phyloP scores from a whole-genome alignment of 2,113 vertebrate genomes.

The Salvelinus alpinus region DNA sequence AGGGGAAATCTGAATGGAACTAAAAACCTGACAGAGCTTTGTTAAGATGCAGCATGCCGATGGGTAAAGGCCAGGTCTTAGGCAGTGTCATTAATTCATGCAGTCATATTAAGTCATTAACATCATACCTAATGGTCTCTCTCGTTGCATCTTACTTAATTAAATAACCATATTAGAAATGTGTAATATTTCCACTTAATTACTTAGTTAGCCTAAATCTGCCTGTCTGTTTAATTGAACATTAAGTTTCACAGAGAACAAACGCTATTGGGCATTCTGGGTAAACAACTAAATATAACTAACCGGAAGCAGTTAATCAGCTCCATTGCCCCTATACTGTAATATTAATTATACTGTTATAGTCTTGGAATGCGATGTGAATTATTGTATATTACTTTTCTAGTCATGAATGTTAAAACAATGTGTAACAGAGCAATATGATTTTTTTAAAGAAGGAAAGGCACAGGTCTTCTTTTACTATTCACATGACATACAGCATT shows the following conservation, averaged over 20 bases:
- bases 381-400: no score
- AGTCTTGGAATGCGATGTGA: background rate
- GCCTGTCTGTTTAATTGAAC: constrained; percentile 7
- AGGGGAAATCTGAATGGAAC: constrained; percentile 10
- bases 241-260: background rate
- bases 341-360: background rate
- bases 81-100: background rate
- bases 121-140: background rate
- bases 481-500: background rate
- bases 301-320: background rate
- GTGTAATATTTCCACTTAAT: constrained; percentile 18
- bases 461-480: background rate
- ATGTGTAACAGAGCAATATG: background rate
- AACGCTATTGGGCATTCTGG: background rate
- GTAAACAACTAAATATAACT: constrained; percentile 1
- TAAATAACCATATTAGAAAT: constrained; percentile 18
- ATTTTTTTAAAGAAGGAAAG: no score
- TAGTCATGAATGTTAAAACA: background rate
- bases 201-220: constrained; percentile 2
- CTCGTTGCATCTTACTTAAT: constrained; percentile 13
- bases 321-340: background rate
- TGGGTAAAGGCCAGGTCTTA: background rate
- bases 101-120: constrained; percentile 5
- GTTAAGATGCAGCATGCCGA: constrained; percentile 9
- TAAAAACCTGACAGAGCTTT: constrained; percentile 5